These are phyloP conservation scores for Nyctibius grandis DNA, from an alignment of 2,797 vertebrate genomes.

Conservation along the genomic window DNA sequence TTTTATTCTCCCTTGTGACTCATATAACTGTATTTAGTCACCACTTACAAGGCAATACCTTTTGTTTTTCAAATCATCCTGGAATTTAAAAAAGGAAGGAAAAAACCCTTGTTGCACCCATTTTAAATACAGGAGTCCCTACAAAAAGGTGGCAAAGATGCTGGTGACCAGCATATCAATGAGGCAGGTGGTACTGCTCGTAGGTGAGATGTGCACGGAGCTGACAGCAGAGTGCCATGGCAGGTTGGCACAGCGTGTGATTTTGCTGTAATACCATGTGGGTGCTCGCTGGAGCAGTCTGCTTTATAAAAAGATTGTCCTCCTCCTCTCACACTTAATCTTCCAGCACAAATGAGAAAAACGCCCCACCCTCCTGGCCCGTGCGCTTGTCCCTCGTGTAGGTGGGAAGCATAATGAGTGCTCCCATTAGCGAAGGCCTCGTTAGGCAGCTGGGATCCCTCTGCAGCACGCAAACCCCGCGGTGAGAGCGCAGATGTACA, in stretches of 20 bases:
- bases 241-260: not conserved
- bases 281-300: not conserved
- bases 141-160: fast-evolving
- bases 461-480: not conserved
- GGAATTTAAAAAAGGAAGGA: not conserved
- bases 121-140: not conserved
- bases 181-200: fast-evolving
- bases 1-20: slow-evolving; percentile 42
- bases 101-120: fast-evolving
- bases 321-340: not conserved
- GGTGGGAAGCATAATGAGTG: not conserved
- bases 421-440: not conserved
- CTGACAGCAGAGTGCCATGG: not conserved
- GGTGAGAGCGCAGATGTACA: slow-evolving; percentile 14
- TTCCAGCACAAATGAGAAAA: not conserved
- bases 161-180: not conserved
- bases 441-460: not conserved
- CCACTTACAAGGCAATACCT: slow-evolving; percentile 2
- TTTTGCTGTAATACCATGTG: not conserved
- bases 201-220: not conserved
- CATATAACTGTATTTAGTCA: slow-evolving; percentile 4
- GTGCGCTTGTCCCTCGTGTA: fast-evolving
- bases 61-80: not conserved
- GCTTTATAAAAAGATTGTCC: fast-evolving
- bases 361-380: fast-evolving